phyloP scores from a whole-genome alignment of 2,797 vertebrate genomes.

The Pangasius krempfi region DNA sequence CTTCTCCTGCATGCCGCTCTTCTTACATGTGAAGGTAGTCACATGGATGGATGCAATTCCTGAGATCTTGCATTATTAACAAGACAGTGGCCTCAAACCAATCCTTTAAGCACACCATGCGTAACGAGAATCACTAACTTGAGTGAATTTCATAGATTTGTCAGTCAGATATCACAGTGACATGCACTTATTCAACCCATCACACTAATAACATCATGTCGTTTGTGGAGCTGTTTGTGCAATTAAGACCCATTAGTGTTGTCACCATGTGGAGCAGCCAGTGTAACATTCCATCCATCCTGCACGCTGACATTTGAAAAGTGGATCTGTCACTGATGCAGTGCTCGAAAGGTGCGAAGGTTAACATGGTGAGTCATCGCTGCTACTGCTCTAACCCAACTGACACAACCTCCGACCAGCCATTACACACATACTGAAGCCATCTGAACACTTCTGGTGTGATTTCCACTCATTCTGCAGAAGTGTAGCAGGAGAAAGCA shows the following conservation, averaged over 20 bases:
- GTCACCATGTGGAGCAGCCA: constrained; percentile 28
- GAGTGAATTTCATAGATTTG: constrained; percentile 12
- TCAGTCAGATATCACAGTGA: constrained; percentile 23
- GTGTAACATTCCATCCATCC: constrained; percentile 44
- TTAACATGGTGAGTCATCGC: constrained; percentile 47
- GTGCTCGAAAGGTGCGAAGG: constrained; percentile 42
- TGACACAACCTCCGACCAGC: constrained; percentile 37
- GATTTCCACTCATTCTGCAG: background rate
- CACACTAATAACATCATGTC: constrained; percentile 23
- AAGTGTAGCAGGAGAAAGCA: background rate
- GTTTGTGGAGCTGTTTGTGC: constrained; percentile 21
- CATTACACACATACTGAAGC: constrained; percentile 17
- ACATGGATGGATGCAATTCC: background rate
- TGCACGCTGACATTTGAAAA: constrained; percentile 51
- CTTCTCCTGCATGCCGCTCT: constrained; percentile 6
- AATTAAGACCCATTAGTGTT: constrained; percentile 38
- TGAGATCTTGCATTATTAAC: background rate
- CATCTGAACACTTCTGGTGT: background rate
- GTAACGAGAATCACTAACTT: background rate
- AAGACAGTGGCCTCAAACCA: background rate
- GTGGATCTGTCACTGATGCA: constrained; percentile 29
- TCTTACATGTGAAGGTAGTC: background rate
- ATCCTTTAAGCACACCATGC: background rate
- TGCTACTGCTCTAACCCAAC: constrained; percentile 32
- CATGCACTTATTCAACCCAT: constrained; percentile 26